Percentiles rank a stretch among this genome's conserved stretches.
Conservation (phyloP, 2,888 invertebrate species). For the Dasysyrphus albostriatus region DNA sequence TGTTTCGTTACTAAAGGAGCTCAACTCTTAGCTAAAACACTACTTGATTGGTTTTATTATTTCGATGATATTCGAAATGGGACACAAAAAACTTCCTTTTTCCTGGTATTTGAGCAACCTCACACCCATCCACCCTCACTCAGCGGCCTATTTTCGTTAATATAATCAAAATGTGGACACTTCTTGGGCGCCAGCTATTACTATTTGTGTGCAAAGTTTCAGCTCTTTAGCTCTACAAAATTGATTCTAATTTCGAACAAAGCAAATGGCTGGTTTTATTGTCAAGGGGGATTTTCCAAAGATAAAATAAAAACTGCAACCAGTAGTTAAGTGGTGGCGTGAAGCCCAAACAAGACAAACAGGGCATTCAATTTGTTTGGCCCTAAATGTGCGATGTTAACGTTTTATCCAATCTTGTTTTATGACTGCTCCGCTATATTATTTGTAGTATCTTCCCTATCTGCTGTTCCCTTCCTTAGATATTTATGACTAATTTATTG, state of each 20-base stretch:
- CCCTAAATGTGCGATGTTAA: conserved; percentile 34
- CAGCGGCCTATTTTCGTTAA: not conserved
- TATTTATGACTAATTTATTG: conserved; percentile 52
- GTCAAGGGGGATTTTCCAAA: conserved; percentile 21
- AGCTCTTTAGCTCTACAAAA: conserved; percentile 12
- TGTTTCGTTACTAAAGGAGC: not conserved
- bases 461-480: not conserved
- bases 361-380: conserved; percentile 22
- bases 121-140: too few relatives aligned
- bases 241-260: conserved; percentile 35
- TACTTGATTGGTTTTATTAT: conserved; percentile 28
- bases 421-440: conserved; percentile 4
- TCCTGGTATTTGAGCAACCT: not conserved
- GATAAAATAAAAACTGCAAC: conserved; percentile 38
- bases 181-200: conserved; percentile 28
- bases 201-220: conserved; percentile 29
- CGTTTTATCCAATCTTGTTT: conserved; percentile 32
- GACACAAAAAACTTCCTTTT: not conserved
- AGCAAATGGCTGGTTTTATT: conserved; percentile 23
- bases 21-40: conserved; percentile 2
- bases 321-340: conserved; percentile 13
- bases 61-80: conserved; percentile 9
- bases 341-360: conserved; percentile 4
- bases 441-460: not conserved
- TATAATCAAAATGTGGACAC: conserved; percentile 34